These are phyloP conservation scores for Hystrix cristata DNA, from an alignment of 2,113 vertebrate species.

Conservation along the genomic window DNA sequence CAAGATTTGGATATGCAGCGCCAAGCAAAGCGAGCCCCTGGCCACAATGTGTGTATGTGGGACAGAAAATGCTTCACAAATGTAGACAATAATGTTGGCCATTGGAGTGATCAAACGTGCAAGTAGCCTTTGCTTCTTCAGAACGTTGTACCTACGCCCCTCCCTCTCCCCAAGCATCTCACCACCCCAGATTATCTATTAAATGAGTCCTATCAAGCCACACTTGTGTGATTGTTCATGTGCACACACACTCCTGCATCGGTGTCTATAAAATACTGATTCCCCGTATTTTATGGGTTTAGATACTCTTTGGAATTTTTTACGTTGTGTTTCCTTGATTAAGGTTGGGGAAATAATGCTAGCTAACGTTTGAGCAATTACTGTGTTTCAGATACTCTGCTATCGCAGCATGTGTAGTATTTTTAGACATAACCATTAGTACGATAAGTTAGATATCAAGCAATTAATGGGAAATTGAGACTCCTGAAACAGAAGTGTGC, in stretches of 20 bases:
- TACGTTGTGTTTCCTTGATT: background rate
- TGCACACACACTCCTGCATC: background rate
- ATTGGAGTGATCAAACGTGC: background rate
- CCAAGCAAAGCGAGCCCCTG: background rate
- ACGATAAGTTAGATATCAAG: background rate
- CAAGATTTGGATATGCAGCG: accelerated
- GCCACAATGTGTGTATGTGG: background rate
- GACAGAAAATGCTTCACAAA: background rate
- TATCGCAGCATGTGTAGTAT: background rate
- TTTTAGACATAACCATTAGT: background rate
- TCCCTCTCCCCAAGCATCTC: background rate
- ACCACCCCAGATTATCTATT: background rate
- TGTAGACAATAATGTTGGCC: background rate
- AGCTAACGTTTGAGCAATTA: background rate
- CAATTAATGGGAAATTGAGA: conserved; percentile 12
- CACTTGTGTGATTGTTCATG: accelerated
- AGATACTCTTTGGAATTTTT: background rate
- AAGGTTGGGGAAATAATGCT: background rate
- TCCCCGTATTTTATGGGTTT: background rate
- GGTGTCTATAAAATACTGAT: background rate
- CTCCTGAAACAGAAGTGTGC: background rate
- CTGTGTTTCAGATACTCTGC: background rate
- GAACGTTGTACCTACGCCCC: background rate
- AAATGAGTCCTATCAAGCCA: background rate
- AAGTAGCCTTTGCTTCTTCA: background rate